phyloP scores from a whole-genome alignment of 2,888 invertebrate species.

The Noctua pronuba region DNA sequence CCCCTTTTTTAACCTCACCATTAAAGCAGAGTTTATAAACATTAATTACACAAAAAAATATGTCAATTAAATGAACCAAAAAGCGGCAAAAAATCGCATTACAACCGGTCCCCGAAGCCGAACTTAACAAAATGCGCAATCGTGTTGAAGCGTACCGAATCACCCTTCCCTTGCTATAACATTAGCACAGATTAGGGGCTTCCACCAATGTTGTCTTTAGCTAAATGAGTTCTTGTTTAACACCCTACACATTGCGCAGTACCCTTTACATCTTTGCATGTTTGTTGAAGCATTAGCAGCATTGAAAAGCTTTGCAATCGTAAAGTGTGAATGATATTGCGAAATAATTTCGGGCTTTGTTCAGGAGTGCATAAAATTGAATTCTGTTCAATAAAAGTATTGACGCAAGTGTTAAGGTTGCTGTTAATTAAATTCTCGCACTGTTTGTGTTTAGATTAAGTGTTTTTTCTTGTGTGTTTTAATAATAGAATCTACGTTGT shows the following conservation, averaged over 20 bases:
- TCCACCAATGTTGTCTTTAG: conserved; percentile 71
- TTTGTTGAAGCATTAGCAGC: conserved; percentile 65
- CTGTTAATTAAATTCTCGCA: conserved; percentile 72
- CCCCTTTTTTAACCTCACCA: conserved; percentile 1
- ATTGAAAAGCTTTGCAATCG: conserved; percentile 65
- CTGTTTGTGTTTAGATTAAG: conserved; percentile 61
- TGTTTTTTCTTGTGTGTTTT: conserved; percentile 34
- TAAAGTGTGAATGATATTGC: conserved; percentile 66
- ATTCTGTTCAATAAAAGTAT: conserved; percentile 73
- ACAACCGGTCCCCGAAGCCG: conserved; percentile 47
- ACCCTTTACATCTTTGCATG: conserved; percentile 52
- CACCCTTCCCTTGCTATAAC: conserved; percentile 76
- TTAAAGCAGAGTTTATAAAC: conserved; percentile 23
- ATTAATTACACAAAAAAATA: conserved; percentile 47
- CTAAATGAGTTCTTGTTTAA: conserved; percentile 60
- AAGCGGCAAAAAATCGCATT: conserved; percentile 52
- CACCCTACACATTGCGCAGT: conserved; percentile 68
- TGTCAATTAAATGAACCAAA: conserved; percentile 48
- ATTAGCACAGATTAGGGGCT: conserved; percentile 80
- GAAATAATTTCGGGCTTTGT: conserved; percentile 62
- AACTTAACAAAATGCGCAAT: conserved; percentile 75
- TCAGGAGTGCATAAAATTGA: conserved; percentile 78
- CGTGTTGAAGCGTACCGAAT: conserved; percentile 80
- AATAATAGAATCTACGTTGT: neutral
- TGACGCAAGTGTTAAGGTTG: conserved; percentile 69